These are phyloP conservation scores for Eurytoma adleriae DNA, from an alignment of 2,888 invertebrate genomes.

Conservation along the genomic window DNA sequence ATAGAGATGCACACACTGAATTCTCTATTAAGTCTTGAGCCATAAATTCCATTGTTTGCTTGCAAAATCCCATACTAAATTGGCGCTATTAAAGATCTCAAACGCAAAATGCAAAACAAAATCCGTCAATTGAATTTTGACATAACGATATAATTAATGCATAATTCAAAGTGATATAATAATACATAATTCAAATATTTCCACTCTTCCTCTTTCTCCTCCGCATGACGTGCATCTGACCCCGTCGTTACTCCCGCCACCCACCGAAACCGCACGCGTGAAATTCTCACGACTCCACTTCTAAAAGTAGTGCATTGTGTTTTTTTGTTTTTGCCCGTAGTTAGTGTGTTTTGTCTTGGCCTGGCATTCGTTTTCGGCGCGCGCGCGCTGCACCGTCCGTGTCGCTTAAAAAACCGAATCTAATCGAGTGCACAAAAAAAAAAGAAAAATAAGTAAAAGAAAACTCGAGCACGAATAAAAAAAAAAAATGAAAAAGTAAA, in stretches of 20 bases:
- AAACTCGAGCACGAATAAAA: constrained; percentile 6
- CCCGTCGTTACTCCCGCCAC: neutral
- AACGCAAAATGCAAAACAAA: too few species aligned
- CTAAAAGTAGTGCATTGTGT: constrained; percentile 56
- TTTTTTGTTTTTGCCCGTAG: constrained; percentile 74
- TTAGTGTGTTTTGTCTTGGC: constrained; percentile 74
- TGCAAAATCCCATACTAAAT: too few species aligned
- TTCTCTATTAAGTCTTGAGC: too few species aligned
- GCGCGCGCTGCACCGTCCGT: neutral
- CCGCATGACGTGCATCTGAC: neutral
- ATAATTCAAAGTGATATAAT: too few species aligned
- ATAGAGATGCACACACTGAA: too few species aligned
- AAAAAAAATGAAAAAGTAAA: neutral
- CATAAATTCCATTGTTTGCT: too few species aligned
- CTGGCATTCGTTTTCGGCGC: constrained; percentile 62
- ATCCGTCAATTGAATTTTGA: too few species aligned
- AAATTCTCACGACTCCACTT: constrained; percentile 27
- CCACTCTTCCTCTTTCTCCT: too few species aligned
- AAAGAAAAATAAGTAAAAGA: neutral
- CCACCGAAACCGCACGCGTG: neutral
- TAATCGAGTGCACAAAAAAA: neutral
- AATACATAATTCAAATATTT: too few species aligned
- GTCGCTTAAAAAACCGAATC: neutral
- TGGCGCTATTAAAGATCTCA: too few species aligned
- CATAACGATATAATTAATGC: too few species aligned